Evolutionary conservation across 2,888 invertebrate species (phyloP), one percentile per base, ranked within the genome.

Genomic region (Conchocele bisecta): DNA sequence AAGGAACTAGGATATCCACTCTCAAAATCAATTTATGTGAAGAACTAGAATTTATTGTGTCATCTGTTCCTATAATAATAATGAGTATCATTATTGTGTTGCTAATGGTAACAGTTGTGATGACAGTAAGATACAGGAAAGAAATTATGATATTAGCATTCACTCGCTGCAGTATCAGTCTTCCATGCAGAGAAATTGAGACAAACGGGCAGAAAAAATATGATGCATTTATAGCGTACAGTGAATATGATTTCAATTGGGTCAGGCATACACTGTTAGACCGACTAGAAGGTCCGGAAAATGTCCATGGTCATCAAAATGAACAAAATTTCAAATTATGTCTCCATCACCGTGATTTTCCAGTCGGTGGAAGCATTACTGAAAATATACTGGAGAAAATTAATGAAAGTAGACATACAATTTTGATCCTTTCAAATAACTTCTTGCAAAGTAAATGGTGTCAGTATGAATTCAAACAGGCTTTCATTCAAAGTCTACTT

Each of bases 361-460:
- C 63, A 15, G 72, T 84, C 9, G 81, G 88, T 5, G 87, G 88
- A 20, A 75, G 83, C 91, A 94, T 97, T 79, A 95, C 95, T 61
- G 97, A 97, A 91, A 96, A 96, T 75, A 96, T 97, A 87, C 95
- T 95, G 87, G 95, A 95, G 89, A 96, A 96, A 59, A 95, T 96
- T 48, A 96, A 96, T 90, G 95, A 95, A 39, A 95, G 96, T 74
- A 94, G 95, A 68, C 93, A 96, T 76, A 96, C 97, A 71, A 95
- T 97, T 84, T 94, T 97, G 93, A 94, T 97, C 79, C 93, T 97
- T 56, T 96, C 96, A 74, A 95, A 96, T 90, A 95, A 96, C 91
- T 97, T 97, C 90, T 94, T 97, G 85, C 95, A 95, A 91, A 97
- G 96, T 64, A 97, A 97, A 91, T 97, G 97, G 97, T 95, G 95